A percentile compares a stretch with the other conserved stretches of the same genome.
Evolutionary conservation across 2,113 vertebrate species (phyloP).

Genomic region (Archocentrus centrarchus): DNA sequence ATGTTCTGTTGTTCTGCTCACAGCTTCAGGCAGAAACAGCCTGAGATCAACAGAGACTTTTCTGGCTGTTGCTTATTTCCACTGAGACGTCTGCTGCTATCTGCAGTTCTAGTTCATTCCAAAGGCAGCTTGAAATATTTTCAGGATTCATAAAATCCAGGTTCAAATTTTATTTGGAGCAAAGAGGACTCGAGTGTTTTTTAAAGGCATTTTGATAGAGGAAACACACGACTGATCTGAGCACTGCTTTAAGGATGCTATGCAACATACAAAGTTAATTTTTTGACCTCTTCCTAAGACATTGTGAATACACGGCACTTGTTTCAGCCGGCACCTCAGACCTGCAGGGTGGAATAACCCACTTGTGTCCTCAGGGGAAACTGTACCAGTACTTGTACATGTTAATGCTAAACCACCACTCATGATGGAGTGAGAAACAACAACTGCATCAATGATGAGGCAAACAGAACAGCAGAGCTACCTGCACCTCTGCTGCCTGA

Average conservation of each 20-base stretch:
- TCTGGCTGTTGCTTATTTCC: conserved; percentile 60
- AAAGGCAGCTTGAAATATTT: conserved; percentile 63
- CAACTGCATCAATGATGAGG: neutral
- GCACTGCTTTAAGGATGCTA: neutral
- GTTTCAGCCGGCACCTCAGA: neutral
- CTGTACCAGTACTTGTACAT: neutral
- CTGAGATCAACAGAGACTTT: conserved; percentile 4
- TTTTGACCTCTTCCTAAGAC: neutral
- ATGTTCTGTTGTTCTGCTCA: neutral
- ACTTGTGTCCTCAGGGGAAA: neutral
- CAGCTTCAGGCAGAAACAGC: conserved; percentile 12
- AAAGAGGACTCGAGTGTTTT: neutral
- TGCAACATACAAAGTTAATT: neutral
- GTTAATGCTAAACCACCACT: neutral
- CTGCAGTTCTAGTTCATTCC: conserved; percentile 44
- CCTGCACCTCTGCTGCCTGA: neutral
- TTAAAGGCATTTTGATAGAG: conserved; percentile 23
- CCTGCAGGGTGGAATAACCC: neutral
- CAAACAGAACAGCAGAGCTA: neutral
- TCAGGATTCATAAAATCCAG: conserved; percentile 49
- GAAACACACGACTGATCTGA: conserved; percentile 2
- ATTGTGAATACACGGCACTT: neutral
- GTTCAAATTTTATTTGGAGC: conserved; percentile 39
- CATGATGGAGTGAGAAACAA: neutral
- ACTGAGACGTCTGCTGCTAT: conserved; percentile 16